A percentile compares a stretch with the other conserved stretches of the same genome.
phyloP scores from a whole-genome alignment of 2,113 vertebrate genomes.

The Lophochroa leadbeateri region DNA sequence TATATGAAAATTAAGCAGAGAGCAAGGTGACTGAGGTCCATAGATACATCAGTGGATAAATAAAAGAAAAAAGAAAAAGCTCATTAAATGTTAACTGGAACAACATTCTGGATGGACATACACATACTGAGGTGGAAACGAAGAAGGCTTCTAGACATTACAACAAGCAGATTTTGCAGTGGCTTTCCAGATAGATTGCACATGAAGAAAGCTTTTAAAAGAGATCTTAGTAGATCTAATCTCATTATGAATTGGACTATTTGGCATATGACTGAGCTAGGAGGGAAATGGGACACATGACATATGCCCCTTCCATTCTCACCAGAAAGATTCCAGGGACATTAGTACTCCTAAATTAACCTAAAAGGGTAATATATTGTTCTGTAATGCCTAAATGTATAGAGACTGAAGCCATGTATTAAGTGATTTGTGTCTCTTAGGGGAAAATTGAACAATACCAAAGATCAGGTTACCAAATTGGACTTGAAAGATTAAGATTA shows the following conservation, averaged over 20 bases:
- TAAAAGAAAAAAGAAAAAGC: not conserved
- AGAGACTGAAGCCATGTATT: not conserved
- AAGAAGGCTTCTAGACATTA: not conserved
- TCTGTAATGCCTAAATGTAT: not conserved
- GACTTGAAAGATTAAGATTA: not conserved
- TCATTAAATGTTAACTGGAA: not conserved
- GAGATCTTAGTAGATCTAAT: not conserved
- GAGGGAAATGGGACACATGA: not conserved
- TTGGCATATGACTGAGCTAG: not conserved
- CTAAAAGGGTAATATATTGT: not conserved
- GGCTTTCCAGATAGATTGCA: not conserved
- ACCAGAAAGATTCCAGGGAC: not conserved
- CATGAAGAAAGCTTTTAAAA: not conserved
- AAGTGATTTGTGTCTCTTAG: not conserved
- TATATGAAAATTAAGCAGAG: not conserved
- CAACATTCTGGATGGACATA: not conserved
- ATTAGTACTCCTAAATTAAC: not conserved
- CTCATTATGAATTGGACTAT: not conserved
- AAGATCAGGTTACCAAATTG: not conserved
- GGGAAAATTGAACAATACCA: not conserved
- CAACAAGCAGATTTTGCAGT: not conserved
- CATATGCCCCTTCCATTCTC: not conserved
- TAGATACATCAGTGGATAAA: not conserved
- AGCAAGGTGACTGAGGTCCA: not conserved
- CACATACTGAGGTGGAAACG: not conserved